Evolutionary conservation across 2,888 invertebrate species (phyloP).

Genomic region (Parnassius glacialis): DNA sequence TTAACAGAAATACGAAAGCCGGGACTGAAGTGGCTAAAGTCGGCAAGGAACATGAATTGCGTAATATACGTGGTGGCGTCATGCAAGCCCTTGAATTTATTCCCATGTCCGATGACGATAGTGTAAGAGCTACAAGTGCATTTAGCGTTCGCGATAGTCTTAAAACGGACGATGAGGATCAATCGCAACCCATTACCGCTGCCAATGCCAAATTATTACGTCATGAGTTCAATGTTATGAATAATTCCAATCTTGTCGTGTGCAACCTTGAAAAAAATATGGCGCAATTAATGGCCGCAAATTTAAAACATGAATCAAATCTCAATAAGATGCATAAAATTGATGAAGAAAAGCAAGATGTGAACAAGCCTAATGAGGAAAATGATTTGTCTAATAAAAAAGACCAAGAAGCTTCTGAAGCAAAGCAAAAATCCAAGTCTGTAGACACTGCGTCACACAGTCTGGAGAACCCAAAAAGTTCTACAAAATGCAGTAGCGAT

Average conservation of each 20-base stretch:
- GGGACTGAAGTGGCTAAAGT: conserved; percentile 50
- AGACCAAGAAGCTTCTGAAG: conserved; percentile 39
- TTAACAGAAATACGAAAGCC: conserved; percentile 45
- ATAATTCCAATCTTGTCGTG: conserved; percentile 73
- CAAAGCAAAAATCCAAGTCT: conserved; percentile 57
- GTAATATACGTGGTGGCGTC: conserved; percentile 54
- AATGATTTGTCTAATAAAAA: conserved; percentile 34
- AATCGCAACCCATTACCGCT: conserved; percentile 68
- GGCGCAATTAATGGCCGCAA: conserved; percentile 67
- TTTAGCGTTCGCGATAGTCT: conserved; percentile 75
- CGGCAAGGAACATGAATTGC: conserved; percentile 64
- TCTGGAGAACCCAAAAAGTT: conserved; percentile 69
- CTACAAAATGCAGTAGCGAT: conserved; percentile 67
- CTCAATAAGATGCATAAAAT: conserved; percentile 71
- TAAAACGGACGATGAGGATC: conserved; percentile 76
- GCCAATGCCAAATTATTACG: conserved; percentile 70
- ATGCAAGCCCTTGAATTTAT: conserved; percentile 70
- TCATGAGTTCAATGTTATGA: conserved; percentile 74
- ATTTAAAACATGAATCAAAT: conserved; percentile 57
- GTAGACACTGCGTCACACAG: conserved; percentile 72
- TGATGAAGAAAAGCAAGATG: conserved; percentile 62
- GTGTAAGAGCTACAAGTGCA: conserved; percentile 73
- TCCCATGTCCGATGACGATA: conserved; percentile 75
- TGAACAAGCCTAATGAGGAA: conserved; percentile 41
- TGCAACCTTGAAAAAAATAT: conserved; percentile 75